phyloP scores from a whole-genome alignment of 2,113 vertebrate genomes.

The Gymnarchus niloticus region DNA sequence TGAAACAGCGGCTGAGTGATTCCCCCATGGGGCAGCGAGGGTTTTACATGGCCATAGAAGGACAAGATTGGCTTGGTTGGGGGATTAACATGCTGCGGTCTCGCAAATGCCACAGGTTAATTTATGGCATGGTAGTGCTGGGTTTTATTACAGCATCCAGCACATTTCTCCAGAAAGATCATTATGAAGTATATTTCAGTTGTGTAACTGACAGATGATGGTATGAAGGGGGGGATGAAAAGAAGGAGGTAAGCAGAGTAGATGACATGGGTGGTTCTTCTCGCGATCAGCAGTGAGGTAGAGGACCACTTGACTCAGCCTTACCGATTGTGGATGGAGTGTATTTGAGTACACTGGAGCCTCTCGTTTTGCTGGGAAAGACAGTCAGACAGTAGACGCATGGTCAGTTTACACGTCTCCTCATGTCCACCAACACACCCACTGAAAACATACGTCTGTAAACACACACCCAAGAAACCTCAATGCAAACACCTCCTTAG shows the following conservation, averaged over 20 bases:
- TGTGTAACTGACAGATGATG: not conserved
- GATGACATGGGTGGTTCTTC: not conserved
- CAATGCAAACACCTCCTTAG: not conserved
- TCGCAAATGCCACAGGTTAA: not conserved
- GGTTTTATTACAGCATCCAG: too few relatives aligned
- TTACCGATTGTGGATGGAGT: constrained; percentile 91
- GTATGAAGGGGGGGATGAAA: not conserved
- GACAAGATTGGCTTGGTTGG: not conserved
- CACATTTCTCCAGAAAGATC: not conserved
- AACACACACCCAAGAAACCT: not conserved
- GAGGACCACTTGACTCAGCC: constrained; percentile 40
- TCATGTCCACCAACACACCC: not conserved
- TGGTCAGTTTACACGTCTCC: not conserved
- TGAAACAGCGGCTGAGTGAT: not conserved
- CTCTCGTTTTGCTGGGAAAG: constrained; percentile 58
- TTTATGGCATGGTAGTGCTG: not conserved
- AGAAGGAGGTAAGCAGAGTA: not conserved
- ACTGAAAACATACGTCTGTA: not conserved
- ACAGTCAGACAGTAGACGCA: not conserved
- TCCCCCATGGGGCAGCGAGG: not conserved
- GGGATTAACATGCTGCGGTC: not conserved
- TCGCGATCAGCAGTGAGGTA: not conserved
- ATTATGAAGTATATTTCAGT: not conserved
- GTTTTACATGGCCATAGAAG: not conserved
- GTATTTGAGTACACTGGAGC: constrained; percentile 61